These are phyloP conservation scores for Hermetia illucens DNA, from an alignment of 1,140 invertebrate genomes.

Conservation along the genomic window DNA sequence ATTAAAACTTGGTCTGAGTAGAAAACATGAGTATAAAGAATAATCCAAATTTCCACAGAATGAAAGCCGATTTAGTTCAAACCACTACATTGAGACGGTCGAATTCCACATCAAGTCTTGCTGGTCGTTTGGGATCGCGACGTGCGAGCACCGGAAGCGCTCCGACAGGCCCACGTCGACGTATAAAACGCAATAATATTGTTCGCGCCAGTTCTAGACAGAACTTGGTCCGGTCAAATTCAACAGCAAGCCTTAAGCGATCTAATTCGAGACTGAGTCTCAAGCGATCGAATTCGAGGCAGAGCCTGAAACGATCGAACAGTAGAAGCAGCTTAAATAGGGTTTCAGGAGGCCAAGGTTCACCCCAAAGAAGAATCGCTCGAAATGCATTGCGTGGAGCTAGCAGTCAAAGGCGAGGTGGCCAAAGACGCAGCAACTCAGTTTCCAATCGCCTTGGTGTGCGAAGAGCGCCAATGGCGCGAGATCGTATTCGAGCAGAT, in stretches of 20 bases:
- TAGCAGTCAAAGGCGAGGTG: neutral
- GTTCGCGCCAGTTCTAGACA: neutral
- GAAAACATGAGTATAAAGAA: too few species aligned
- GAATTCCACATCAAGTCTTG: slow-evolving; percentile 10
- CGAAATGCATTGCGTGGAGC: neutral
- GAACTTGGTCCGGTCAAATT: neutral
- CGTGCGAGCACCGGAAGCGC: slow-evolving; percentile 19
- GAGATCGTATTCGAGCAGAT: neutral
- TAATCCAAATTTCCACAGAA: slow-evolving; percentile 4
- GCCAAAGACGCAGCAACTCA: neutral
- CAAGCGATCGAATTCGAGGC: neutral
- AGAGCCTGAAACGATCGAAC: neutral
- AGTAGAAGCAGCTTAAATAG: neutral
- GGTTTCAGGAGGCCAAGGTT: neutral
- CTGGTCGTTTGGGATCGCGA: slow-evolving; percentile 17
- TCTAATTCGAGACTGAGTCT: neutral
- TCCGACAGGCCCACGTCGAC: slow-evolving; percentile 1
- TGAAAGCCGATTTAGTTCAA: slow-evolving; percentile 4
- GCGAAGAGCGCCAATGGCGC: neutral
- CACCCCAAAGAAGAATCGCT: neutral
- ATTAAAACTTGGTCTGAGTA: too few species aligned
- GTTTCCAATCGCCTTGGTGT: neutral
- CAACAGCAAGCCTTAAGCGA: neutral
- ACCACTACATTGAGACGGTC: slow-evolving; percentile 8
- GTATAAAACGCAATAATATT: neutral